Base-by-base conservation (phyloP, 2,113 vertebrate genomes). In the Tachysurus fulvidraco region DNA sequence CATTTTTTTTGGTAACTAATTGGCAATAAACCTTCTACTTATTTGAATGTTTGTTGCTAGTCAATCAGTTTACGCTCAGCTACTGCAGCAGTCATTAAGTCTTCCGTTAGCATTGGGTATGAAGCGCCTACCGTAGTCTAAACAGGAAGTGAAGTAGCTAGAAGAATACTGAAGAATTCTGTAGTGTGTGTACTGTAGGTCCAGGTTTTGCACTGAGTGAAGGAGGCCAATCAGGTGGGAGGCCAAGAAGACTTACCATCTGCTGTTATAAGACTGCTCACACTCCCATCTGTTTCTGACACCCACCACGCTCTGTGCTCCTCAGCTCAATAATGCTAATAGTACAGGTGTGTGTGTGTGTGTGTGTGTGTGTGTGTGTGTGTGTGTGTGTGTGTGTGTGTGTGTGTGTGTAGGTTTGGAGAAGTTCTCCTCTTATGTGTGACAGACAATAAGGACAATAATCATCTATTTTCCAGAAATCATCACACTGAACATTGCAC, bases 171-270 rank as follows among this genome's bases (percentile, higher is more conserved):
- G 36, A 62, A 62, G 57, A 46, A 46, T 36, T 76, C 25, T 77
- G 19, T 74, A 50, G 46, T 3, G 46, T 50, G 62, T 62, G 41
- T n/a, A n/a, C n/a, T n/a, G n/a, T 76, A 14, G 11, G 60, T 76
- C 25, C 44, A 28, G 36, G 28, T 57, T 59, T 50, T 52, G 11
- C 41, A 73, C 23, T 73, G 5, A 55, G 55, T 87, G 90, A 83
- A 89, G n/a, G n/a, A n/a, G n/a, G 88, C 87, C 85, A 82, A 87
- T 55, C 84, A 90, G 89, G 85, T 91, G 83, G 87, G 88, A 89
- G 87, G 76, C 67, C 82, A 81, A 74, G 83, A 83, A 83, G 60
- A 44, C 81, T 85, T 78, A 50, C 87, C 52, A 85, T 84, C 87
- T 88, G 88, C 79, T 80, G 59, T 83, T 87, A 25, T 86, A 79